phyloP scores from a whole-genome alignment of 2,888 invertebrate genomes.

The Syrista parreyssii region DNA sequence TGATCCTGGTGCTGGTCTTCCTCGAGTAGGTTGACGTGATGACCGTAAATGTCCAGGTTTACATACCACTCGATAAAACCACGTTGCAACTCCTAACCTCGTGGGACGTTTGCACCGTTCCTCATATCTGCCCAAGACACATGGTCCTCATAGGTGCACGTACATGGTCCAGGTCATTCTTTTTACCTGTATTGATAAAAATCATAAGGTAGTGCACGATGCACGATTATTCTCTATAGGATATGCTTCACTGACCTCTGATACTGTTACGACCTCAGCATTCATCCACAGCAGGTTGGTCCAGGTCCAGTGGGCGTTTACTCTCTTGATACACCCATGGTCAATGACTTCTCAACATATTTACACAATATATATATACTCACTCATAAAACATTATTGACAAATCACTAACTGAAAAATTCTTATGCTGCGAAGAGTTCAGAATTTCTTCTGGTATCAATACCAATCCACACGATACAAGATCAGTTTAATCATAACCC shows the following conservation, averaged over 20 bases:
- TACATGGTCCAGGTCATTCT: not conserved
- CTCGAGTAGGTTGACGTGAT: not conserved
- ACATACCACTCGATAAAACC: not conserved
- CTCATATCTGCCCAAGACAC: constrained; percentile 1
- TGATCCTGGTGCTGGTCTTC: not conserved
- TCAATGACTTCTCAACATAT: constrained; percentile 42
- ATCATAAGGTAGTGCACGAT: not conserved
- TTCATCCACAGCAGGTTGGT: constrained; percentile 22
- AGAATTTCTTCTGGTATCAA: not conserved
- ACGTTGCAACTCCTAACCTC: not conserved
- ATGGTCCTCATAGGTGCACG: not conserved
- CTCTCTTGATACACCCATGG: constrained; percentile 34
- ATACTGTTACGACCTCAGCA: not conserved
- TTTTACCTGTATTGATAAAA: not conserved
- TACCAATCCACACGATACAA: too few relatives aligned
- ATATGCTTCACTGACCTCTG: not conserved
- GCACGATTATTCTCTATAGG: not conserved
- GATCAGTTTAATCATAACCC: too few relatives aligned
- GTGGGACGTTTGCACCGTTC: constrained; percentile 9
- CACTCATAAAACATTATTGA: not conserved
- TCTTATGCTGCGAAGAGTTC: not conserved
- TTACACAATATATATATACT: not conserved
- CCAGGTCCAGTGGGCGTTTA: constrained; percentile 27
- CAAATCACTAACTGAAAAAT: not conserved
- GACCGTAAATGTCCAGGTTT: constrained; percentile 5